These are phyloP conservation scores for Mimumesa dahlbomi DNA, from an alignment of 2,888 invertebrate species.

Conservation along the genomic window DNA sequence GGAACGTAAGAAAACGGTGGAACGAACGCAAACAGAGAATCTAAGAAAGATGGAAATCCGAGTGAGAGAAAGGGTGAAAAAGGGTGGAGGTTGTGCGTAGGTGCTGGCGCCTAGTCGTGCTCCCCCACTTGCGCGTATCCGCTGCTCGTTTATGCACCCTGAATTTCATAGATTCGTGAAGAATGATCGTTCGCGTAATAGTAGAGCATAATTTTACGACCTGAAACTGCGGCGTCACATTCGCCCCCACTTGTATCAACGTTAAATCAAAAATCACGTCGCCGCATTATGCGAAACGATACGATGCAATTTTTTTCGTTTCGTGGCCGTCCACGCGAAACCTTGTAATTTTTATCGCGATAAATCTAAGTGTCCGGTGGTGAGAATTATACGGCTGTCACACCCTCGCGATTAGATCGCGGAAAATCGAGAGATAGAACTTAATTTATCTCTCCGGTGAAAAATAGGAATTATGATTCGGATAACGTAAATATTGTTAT, in stretches of 20 bases:
- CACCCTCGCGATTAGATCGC: too few relatives aligned
- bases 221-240: conserved; percentile 24
- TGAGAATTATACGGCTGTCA: neutral
- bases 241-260: conserved; percentile 5
- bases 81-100: conserved; percentile 42
- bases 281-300: conserved; percentile 10
- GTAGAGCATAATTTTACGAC: conserved; percentile 33
- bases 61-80: neutral
- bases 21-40: neutral
- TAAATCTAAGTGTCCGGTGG: conserved; percentile 28
- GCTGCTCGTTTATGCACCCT: conserved; percentile 26
- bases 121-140: conserved; percentile 19
- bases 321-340: conserved; percentile 9
- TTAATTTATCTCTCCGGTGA: too few relatives aligned
- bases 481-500: too few relatives aligned
- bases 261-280: conserved; percentile 6
- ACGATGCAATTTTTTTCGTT: conserved; percentile 33
- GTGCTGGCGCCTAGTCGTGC: conserved; percentile 50
- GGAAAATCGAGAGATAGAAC: too few relatives aligned
- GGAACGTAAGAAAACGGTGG: neutral
- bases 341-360: conserved; percentile 22
- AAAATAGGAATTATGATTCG: too few relatives aligned
- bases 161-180: conserved; percentile 33
- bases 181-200: conserved; percentile 21
- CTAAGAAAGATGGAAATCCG: neutral